phyloP scores from a whole-genome alignment of 1,140 invertebrate species.

The Branchinecta lindahli region DNA sequence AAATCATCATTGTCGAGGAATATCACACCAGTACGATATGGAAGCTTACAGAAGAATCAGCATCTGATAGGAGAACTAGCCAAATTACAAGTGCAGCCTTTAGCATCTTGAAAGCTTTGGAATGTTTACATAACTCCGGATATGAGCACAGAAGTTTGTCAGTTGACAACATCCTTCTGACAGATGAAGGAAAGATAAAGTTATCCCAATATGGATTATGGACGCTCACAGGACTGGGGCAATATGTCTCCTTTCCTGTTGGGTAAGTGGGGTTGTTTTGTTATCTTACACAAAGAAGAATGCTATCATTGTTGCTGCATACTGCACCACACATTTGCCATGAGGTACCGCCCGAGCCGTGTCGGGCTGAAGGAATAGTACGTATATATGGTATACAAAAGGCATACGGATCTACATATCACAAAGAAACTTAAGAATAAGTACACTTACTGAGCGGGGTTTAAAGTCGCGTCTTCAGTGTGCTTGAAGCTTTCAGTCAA shows the following conservation, averaged over 20 bases:
- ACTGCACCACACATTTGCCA: too few relatives aligned
- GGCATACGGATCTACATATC: not conserved
- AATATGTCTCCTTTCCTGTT: conserved; percentile 76
- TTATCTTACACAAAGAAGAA: not conserved
- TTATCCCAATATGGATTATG: conserved; percentile 83
- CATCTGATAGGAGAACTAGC: conserved; percentile 23
- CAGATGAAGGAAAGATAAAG: conserved; percentile 53
- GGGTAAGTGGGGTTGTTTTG: conserved; percentile 43
- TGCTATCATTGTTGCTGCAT: conserved; percentile 11
- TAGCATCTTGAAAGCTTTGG: conserved; percentile 55
- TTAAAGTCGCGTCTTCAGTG: too few relatives aligned
- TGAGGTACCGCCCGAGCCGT: too few relatives aligned
- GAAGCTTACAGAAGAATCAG: conserved; percentile 23
- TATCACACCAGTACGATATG: conserved; percentile 50
- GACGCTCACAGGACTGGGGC: conserved; percentile 71
- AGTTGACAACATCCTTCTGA: conserved; percentile 66
- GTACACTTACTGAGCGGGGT: too few relatives aligned
- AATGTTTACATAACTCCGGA: conserved; percentile 51
- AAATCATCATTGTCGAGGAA: conserved; percentile 75
- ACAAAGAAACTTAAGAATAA: not conserved
- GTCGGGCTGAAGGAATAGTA: too few relatives aligned
- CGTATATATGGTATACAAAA: too few relatives aligned
- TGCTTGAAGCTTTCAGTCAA: too few relatives aligned
- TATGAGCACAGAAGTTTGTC: conserved; percentile 64
- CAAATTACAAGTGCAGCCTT: conserved; percentile 43